Base-by-base conservation (phyloP, 2,888 invertebrate genomes). In the Ennomos erosarius region DNA sequence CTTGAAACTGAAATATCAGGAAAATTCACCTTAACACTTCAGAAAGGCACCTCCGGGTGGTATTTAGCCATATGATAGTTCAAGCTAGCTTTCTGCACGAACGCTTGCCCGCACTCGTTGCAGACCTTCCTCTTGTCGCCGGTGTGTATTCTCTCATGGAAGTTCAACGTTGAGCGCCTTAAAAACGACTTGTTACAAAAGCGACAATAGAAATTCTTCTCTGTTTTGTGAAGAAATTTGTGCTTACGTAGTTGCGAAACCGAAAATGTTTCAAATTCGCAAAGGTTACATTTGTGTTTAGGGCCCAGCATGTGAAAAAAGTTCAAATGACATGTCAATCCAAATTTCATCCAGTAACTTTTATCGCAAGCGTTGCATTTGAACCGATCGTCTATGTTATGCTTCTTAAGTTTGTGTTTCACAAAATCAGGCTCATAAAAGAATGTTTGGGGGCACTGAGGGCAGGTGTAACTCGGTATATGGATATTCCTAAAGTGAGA, bases 41-140 rank as follows among this genome's bases (percentile, higher is more conserved):
- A 88, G 70, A 77, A 90, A 38, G 82, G 81, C 0, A 88, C 87
- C n/a, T 77, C 85, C 0, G 91, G 90, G 59, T 91, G 90, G 50
- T 90, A 84, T 43, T 88, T 92, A 0, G 79, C 70, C 90, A 91
- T 90, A 34, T 92, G 90, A 63, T 89, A 90, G 59, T 90, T 91
- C 52, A 90, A 67, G 55, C 91, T 90, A 0, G 90, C 88, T 64
- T 90, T 91, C 60, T 92, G 90, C 0, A 90, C 90, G 56, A 91
- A 93, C 38, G 89, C 87, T 56, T 91, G 87, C 0, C 87, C 82
- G 44, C 92, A 91, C 0, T 79, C 78, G 1, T 62, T 68, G 56
- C 92, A 92, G 0, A 87, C 80, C 54, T 90, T 88, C 62, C 84
- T 70, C 39, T 82, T 73, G 35, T 90, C 91, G 0, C 86, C 90